Conservation (phyloP, 2,888 invertebrate genomes). For the Dione juno region DNA sequence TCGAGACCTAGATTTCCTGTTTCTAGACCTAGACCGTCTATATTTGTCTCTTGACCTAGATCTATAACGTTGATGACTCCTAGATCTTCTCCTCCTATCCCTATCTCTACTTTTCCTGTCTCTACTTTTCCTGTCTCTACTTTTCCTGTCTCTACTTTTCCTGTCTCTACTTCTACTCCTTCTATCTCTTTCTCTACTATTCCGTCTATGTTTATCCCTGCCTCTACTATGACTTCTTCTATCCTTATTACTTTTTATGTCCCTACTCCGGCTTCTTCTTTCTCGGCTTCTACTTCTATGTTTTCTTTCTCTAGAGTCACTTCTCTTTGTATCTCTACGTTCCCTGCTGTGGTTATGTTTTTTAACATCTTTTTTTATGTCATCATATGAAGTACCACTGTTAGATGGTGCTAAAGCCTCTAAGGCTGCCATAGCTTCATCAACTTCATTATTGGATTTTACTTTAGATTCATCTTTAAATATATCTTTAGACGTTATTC, state of each 20-base stretch:
- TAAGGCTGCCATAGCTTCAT: conserved; percentile 92
- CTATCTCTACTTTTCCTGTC: conserved; percentile 54
- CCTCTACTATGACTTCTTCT: conserved; percentile 53
- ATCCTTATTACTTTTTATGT: conserved; percentile 50
- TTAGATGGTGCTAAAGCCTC: conserved; percentile 92
- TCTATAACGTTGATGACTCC: conserved; percentile 57
- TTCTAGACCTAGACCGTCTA: conserved; percentile 51
- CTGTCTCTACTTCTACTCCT: conserved; percentile 53
- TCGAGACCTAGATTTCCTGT: conserved; percentile 57
- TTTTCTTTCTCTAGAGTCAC: conserved; percentile 59
- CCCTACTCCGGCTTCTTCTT: conserved; percentile 51
- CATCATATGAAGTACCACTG: conserved; percentile 50
- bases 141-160: conserved; percentile 52
- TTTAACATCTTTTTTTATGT: conserved; percentile 53
- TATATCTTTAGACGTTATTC: conserved; percentile 72
- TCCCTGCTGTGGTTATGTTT: conserved; percentile 61
- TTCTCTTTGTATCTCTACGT: conserved; percentile 57
- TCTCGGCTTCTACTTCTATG: conserved; percentile 51
- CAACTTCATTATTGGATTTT: conserved; percentile 80
- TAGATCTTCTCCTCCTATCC: conserved; percentile 57
- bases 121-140: conserved; percentile 52
- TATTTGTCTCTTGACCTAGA: conserved; percentile 55
- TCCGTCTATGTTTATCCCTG: conserved; percentile 54
- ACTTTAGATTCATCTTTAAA: conserved; percentile 70
- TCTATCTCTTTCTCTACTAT: conserved; percentile 55